Percentiles rank a stretch among this genome's conserved stretches.
Conservation (phyloP, 2,797 vertebrate species). For the Gallinago solitaria region DNA sequence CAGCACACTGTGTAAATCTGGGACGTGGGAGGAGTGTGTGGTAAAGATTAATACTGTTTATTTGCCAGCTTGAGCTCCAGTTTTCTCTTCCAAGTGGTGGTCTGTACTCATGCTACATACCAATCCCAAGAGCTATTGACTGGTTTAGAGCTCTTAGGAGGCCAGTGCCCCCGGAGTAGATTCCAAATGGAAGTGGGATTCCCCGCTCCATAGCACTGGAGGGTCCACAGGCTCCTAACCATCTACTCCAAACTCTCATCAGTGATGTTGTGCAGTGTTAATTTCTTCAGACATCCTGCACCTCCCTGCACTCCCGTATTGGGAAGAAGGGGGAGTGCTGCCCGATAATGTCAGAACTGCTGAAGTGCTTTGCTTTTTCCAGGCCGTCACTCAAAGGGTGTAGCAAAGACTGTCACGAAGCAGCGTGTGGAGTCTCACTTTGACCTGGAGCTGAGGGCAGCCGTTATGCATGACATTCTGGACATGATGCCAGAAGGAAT, state of each 20-base stretch:
- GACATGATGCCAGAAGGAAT: slow-evolving; percentile 99
- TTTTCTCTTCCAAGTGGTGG: not conserved
- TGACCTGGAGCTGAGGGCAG: slow-evolving; percentile 95
- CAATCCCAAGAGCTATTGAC: not conserved
- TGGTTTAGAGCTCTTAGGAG: not conserved
- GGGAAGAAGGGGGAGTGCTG: not conserved
- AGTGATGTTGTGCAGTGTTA: not conserved
- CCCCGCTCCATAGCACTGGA: not conserved
- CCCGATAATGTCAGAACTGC: not conserved
- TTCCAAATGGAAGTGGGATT: not conserved
- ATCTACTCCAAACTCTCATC: not conserved
- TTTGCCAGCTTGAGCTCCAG: not conserved
- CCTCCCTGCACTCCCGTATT: accelerated
- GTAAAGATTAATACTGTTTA: not conserved
- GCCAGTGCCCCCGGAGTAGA: not conserved
- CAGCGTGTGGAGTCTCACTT: slow-evolving; percentile 99
- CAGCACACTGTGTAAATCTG: slow-evolving; percentile 17
- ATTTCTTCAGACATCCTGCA: not conserved
- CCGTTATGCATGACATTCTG: slow-evolving; percentile 99
- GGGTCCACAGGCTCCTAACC: not conserved
- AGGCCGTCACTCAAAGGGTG: slow-evolving; percentile 99
- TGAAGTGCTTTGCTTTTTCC: not conserved
- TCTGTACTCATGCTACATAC: not conserved
- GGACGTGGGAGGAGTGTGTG: not conserved
- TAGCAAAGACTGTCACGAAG: slow-evolving; percentile 98